Percentiles rank a stretch among this genome's conserved stretches.
phyloP scores from a whole-genome alignment of 2,888 invertebrate genomes.

The Macropis europaea region DNA sequence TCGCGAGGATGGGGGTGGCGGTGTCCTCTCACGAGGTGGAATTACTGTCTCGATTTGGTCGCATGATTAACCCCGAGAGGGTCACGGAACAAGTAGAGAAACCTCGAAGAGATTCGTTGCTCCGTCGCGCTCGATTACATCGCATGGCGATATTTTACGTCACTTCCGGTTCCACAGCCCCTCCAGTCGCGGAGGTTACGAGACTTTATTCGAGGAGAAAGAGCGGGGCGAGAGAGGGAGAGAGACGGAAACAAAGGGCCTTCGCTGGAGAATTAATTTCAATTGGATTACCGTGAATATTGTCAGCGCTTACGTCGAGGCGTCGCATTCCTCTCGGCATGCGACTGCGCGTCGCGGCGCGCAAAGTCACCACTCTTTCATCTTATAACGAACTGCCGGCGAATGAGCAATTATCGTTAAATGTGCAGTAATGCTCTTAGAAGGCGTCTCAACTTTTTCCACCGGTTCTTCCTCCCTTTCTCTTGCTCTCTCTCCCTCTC shows the following conservation, averaged over 20 bases:
- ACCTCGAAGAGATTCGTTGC: slow-evolving; percentile 60
- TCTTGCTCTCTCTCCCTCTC: neutral
- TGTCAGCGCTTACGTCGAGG: slow-evolving; percentile 57
- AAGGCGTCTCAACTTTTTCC: slow-evolving; percentile 4
- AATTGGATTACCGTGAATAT: slow-evolving; percentile 68
- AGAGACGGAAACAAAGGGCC: slow-evolving; percentile 49
- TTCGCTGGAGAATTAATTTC: slow-evolving; percentile 63
- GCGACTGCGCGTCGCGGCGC: slow-evolving; percentile 31
- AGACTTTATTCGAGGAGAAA: slow-evolving; percentile 53
- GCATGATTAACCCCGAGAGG: slow-evolving; percentile 68
- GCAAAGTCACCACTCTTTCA: slow-evolving; percentile 52
- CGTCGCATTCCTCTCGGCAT: slow-evolving; percentile 52
- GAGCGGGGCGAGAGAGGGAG: slow-evolving; percentile 26
- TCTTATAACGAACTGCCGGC: slow-evolving; percentile 31
- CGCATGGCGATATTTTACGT: slow-evolving; percentile 68
- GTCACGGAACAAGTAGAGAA: slow-evolving; percentile 68
- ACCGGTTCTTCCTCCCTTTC: neutral
- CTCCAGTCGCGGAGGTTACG: slow-evolving; percentile 49
- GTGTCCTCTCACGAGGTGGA: slow-evolving; percentile 31
- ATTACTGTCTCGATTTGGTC: slow-evolving; percentile 50
- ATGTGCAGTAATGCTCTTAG: slow-evolving; percentile 41
- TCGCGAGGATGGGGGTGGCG: slow-evolving; percentile 2
- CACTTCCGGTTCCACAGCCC: slow-evolving; percentile 66
- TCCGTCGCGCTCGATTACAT: slow-evolving; percentile 60
- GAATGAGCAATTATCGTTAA: slow-evolving; percentile 52